Base-by-base conservation (phyloP, 2,888 invertebrate species). In the Diogma glabrata region DNA sequence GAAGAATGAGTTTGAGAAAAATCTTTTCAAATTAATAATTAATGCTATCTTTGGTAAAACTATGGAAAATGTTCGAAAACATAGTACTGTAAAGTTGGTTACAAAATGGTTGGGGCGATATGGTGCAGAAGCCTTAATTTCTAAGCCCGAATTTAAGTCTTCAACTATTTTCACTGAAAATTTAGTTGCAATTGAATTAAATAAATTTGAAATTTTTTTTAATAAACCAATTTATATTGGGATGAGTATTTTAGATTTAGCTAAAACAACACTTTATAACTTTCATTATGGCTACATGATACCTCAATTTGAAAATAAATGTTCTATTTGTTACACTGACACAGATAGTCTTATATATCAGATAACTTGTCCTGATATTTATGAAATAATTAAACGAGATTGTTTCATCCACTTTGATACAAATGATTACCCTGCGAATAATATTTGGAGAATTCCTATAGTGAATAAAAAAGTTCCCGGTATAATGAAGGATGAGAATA, bases 71-170 rank as follows among this genome's bases (percentile, higher is more conserved):
- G n/a, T n/a, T n/a, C n/a, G n/a, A n/a, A n/a, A n/a, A n/a, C n/a
- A n/a, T n/a, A n/a, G n/a, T n/a, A n/a, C n/a, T n/a, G n/a, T n/a
- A n/a, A n/a, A n/a, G n/a, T 45, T n/a, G n/a, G n/a, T n/a, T n/a
- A n/a, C n/a, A n/a, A n/a, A n/a, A n/a, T n/a, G n/a, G n/a, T n/a
- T n/a, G n/a, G n/a, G n/a, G n/a, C n/a, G n/a, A n/a, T n/a, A n/a
- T n/a, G n/a, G n/a, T n/a, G n/a, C n/a, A n/a, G n/a, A n/a, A n/a
- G n/a, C n/a, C n/a, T n/a, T 46, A 46, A 46, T 46, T 46, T 14
- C 46, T 7, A 26, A 24, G 6, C 46, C 63, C 1, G 61, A 65
- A 55, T 67, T 66, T 57, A 60, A n/a, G n/a, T n/a, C n/a, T n/a
- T n/a, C n/a, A n/a, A n/a, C n/a, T n/a, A n/a, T n/a, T n/a, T n/a